These are phyloP conservation scores for Cydia strobilella DNA, from an alignment of 1,140 invertebrate genomes.

Conservation along the genomic window DNA sequence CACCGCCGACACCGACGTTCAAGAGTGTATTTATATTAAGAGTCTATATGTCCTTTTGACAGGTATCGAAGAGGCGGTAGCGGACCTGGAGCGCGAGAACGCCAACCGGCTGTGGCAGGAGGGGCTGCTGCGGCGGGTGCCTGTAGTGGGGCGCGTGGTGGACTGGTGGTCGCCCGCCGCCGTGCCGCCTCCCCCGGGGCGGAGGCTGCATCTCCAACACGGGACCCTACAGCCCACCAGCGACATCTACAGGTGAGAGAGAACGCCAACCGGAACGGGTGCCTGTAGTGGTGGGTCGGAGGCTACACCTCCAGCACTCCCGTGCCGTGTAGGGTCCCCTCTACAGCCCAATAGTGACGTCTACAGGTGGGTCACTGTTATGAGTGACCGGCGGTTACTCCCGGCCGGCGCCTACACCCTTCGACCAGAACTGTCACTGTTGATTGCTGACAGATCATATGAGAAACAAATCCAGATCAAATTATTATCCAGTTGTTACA, in stretches of 20 bases:
- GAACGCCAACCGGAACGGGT: too few species aligned
- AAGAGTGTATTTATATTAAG: too few species aligned
- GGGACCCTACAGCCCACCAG: constrained; percentile 95
- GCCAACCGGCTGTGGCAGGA: constrained; percentile 96
- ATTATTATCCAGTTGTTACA: too few species aligned
- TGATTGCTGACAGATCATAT: too few species aligned
- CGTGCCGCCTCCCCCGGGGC: constrained; percentile 89
- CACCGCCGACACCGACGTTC: too few species aligned
- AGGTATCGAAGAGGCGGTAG: constrained; percentile 95
- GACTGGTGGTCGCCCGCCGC: constrained; percentile 91
- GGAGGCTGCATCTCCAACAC: constrained; percentile 91
- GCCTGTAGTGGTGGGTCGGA: too few species aligned
- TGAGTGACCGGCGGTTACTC: not conserved
- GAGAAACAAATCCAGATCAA: too few species aligned
- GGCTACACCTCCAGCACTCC: too few species aligned
- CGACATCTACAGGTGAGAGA: constrained; percentile 94
- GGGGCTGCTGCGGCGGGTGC: constrained; percentile 95
- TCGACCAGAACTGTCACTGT: too few species aligned
- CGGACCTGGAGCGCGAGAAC: constrained; percentile 94
- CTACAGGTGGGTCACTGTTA: not conserved
- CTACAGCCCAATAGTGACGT: constrained; percentile 96
- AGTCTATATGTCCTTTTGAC: not conserved
- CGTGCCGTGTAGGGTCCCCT: too few species aligned
- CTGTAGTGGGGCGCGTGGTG: constrained; percentile 94
- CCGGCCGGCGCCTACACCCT: too few species aligned